Conservation (phyloP, 2,797 vertebrate genomes). For the Semotilus atromaculatus region DNA sequence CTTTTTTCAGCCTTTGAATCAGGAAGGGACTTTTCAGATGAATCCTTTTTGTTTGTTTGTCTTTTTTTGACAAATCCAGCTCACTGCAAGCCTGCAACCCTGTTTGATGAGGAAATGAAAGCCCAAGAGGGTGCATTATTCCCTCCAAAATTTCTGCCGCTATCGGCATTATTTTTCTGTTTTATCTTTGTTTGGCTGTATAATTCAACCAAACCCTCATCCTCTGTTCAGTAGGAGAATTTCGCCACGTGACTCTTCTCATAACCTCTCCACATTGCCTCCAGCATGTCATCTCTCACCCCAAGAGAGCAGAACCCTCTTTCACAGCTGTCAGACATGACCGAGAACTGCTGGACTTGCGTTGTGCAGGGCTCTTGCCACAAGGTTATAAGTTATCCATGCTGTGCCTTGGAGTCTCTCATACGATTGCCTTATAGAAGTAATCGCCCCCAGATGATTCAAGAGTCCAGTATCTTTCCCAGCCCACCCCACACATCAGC, state of each 20-base stretch:
- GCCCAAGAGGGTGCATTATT: slow-evolving; percentile 39
- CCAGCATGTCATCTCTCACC: slow-evolving; percentile 29
- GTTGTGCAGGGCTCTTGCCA: slow-evolving; percentile 24
- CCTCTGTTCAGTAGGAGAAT: slow-evolving; percentile 6
- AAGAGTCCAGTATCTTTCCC: slow-evolving; percentile 17
- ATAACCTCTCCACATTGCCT: slow-evolving; percentile 34
- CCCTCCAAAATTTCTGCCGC: slow-evolving; percentile 11
- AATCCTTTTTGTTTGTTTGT: slow-evolving; percentile 41
- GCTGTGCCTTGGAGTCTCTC: slow-evolving; percentile 23
- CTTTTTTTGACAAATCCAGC: slow-evolving; percentile 33
- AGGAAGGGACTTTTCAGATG: slow-evolving; percentile 19
- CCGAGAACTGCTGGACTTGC: slow-evolving; percentile 27
- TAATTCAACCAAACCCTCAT: slow-evolving; percentile 34
- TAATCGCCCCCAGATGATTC: slow-evolving; percentile 38
- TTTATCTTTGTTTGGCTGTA: slow-evolving; percentile 24
- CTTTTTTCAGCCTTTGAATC: slow-evolving; percentile 40
- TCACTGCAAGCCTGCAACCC: slow-evolving; percentile 26
- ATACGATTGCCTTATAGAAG: slow-evolving; percentile 30
- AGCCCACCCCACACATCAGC: slow-evolving; percentile 20
- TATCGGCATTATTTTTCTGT: slow-evolving; percentile 31
- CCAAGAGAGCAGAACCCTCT: slow-evolving; percentile 29
- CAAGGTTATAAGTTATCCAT: slow-evolving; percentile 41
- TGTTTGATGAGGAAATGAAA: slow-evolving; percentile 59
- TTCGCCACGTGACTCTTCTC: slow-evolving; percentile 24
- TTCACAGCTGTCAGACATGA: slow-evolving; percentile 43